Conservation (phyloP, 1,140 invertebrate species). For the Sweltsa coloradensis region DNA sequence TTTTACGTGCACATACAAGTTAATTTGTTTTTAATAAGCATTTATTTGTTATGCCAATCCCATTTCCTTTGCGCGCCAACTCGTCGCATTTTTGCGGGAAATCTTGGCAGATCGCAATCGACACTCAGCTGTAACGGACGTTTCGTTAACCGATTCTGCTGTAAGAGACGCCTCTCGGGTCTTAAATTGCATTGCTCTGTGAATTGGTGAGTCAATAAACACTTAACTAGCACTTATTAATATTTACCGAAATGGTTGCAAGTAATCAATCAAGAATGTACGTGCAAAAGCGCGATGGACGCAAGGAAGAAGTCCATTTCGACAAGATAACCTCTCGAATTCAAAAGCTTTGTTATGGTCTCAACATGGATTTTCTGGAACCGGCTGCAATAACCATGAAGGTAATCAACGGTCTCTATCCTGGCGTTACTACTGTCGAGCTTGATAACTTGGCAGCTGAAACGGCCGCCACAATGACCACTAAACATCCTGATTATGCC, state of each 20-base stretch:
- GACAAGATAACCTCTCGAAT: constrained; percentile 97
- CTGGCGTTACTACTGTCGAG: constrained; percentile 92
- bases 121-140: too few species aligned
- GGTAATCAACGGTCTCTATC: constrained; percentile 88
- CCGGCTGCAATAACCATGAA: constrained; percentile 75
- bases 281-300: too few species aligned
- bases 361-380: constrained; percentile 93
- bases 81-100: too few species aligned
- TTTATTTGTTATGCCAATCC: too few species aligned
- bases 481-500: constrained; percentile 94
- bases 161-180: too few species aligned
- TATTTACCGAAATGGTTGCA: constrained; percentile 4
- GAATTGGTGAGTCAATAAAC: neutral
- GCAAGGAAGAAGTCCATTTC: constrained; percentile 87
- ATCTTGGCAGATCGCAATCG: too few species aligned
- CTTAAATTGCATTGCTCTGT: too few species aligned
- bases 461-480: constrained; percentile 91
- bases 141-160: too few species aligned
- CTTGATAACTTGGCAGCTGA: constrained; percentile 96
- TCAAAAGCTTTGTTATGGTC: constrained; percentile 87
- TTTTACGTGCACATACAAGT: too few species aligned
- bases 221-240: constrained; percentile 7
- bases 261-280: constrained; percentile 3
- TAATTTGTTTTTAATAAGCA: too few species aligned
- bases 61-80: too few species aligned